Base-by-base conservation (phyloP, 2,888 invertebrate genomes). In the Yponomeuta cagnagella region DNA sequence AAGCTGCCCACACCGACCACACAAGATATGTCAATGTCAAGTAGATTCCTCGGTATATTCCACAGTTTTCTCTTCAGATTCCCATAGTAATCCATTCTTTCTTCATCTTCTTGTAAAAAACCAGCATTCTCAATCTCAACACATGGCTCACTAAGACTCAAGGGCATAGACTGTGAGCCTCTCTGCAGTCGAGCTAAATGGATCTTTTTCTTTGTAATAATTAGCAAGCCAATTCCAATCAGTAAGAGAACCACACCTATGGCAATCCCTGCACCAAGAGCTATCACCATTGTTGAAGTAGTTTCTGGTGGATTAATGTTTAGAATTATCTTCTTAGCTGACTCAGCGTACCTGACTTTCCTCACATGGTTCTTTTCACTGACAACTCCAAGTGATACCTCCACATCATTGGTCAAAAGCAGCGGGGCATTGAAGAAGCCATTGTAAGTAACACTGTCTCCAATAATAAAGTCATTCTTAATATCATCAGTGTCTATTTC, bases 81-180 rank as follows among this genome's bases (percentile, higher is more conserved):
- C 70, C 95, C 94, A 78, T 96, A 96, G 78, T 96, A 94, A 78
- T 96, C 95, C 0, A 93, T 89, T 75, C 94, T 91, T 74, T 94
- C 93, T 63, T 95, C 93, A 74, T 95, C 95, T 77, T 96, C 96
- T 31, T 95, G 94, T 31, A 96, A 92, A 76, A 96, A 97, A 0
- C 95, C 96, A 76, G 95, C 94, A 80, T 96, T 97, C 82, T 96
- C 97, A 82, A 96, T 94, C 87, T 96, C 96, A 73, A 96, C 93
- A 78, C 96, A 94, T 0, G 96, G 96, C 72, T 96, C 96, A 79
- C 96, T 96, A 48, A 96, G 86, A 78, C 96, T 96, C 33, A 97
- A 83, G 0, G 96, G 96, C 87, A 93, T 87, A 0, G 92, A 89
- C 73, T 93, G 93, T 1, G 92, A 92, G 4, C 90, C 87, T 73